These are phyloP conservation scores for Thera britannica DNA, from an alignment of 2,888 invertebrate species.

Conservation along the genomic window DNA sequence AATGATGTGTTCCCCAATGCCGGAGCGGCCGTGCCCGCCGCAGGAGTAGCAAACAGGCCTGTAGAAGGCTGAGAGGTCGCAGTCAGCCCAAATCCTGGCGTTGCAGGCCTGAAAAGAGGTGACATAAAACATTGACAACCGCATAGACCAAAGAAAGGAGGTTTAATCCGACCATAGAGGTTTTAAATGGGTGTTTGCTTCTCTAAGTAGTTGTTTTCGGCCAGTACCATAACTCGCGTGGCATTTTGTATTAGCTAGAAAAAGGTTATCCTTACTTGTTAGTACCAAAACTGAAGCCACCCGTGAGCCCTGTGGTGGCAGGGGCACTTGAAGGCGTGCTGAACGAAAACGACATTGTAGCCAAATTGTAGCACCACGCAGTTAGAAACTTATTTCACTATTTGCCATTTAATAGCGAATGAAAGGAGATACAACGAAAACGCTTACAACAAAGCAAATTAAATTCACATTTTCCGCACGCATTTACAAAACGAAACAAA, in stretches of 20 bases:
- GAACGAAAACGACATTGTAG: conserved; percentile 74
- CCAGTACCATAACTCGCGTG: too few relatives aligned
- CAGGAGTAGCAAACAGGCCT: conserved; percentile 66
- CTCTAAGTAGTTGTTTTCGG: too few relatives aligned
- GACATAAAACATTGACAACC: conserved; percentile 15
- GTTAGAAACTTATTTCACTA: background rate
- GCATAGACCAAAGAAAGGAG: too few relatives aligned
- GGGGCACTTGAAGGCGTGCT: conserved; percentile 80
- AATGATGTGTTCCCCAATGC: conserved; percentile 53
- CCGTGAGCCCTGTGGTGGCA: conserved; percentile 66
- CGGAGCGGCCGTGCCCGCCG: conserved; percentile 52
- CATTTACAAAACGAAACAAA: too few relatives aligned
- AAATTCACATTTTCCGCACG: background rate
- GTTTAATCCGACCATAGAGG: conserved; percentile 37
- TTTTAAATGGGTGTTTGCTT: too few relatives aligned
- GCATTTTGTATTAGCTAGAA: background rate
- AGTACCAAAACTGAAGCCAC: conserved; percentile 78
- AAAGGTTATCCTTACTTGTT: conserved; percentile 67
- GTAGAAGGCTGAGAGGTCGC: conserved; percentile 64
- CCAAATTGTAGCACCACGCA: conserved; percentile 3
- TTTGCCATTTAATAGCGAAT: background rate
- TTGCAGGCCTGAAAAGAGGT: conserved; percentile 61
- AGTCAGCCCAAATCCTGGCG: conserved; percentile 66
- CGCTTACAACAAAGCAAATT: background rate
- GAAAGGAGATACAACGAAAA: background rate